A percentile compares a stretch with the other conserved stretches of the same genome.
Conservation (phyloP, 2,888 invertebrate species). For the Dryobota labecula region DNA sequence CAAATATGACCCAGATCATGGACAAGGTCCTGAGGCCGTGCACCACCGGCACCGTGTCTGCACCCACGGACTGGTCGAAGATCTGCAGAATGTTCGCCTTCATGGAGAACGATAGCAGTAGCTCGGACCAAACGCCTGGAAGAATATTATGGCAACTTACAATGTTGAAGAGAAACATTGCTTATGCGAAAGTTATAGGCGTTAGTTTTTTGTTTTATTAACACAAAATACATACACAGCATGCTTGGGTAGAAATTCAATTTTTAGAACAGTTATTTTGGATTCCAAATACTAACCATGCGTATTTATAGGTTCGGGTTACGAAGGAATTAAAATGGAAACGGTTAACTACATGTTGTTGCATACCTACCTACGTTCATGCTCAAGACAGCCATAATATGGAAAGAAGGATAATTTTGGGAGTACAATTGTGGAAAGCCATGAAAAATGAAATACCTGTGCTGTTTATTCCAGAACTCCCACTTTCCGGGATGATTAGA, state of each 20-base stretch:
- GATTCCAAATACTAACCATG: background rate
- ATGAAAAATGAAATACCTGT: conserved; percentile 14
- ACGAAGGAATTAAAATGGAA: background rate
- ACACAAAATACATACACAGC: no score
- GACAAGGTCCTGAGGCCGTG: conserved; percentile 93
- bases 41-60: conserved; percentile 94
- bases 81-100: conserved; percentile 95
- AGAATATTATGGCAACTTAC: background rate
- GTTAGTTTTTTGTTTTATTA: background rate
- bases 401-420: background rate
- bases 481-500: background rate
- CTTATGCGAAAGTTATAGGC: conserved; percentile 5
- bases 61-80: conserved; percentile 94
- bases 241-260: background rate
- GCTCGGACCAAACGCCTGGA: conserved; percentile 91
- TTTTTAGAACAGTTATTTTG: background rate
- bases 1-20: conserved; percentile 93
- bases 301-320: background rate
- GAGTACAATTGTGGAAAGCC: background rate
- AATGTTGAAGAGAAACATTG: background rate
- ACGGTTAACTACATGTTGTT: background rate
- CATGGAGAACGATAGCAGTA: conserved; percentile 94
- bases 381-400: background rate
- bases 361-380: background rate
- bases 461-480: background rate